Evolutionary conservation across 2,113 vertebrate species (phyloP).

Genomic region (Apteryx owenii): DNA sequence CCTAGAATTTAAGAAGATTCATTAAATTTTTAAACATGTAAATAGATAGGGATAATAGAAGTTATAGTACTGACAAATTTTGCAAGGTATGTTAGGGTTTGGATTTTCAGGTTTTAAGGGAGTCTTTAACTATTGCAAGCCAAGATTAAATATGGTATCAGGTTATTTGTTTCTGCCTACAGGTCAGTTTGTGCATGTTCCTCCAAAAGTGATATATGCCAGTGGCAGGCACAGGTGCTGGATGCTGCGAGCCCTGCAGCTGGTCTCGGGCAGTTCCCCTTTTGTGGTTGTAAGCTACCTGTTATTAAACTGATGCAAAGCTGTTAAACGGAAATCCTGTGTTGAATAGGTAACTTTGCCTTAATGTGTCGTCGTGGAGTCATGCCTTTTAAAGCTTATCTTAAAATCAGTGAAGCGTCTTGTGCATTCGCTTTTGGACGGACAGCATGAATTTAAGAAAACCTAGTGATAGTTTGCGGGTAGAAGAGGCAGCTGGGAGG

Average conservation of each 20-base stretch:
- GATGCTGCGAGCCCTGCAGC: neutral
- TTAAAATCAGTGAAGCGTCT: neutral
- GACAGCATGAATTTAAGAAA: neutral
- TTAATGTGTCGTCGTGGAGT: rapidly evolving
- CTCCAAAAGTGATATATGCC: neutral
- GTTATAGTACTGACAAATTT: neutral
- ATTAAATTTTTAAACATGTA: neutral
- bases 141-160: neutral
- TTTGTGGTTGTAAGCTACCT: neutral
- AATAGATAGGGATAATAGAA: neutral
- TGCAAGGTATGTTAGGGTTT: neutral
- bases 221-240: neutral
- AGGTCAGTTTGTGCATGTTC: neutral
- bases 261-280: rapidly evolving
- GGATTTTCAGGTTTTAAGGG: neutral
- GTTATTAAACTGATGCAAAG: neutral
- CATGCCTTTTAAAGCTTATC: neutral
- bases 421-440: neutral
- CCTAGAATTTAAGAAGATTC: neutral
- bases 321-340: neutral
- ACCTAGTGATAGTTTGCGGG: neutral
- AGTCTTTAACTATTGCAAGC: neutral
- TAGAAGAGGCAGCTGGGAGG: neutral
- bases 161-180: neutral
- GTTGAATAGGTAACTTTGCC: neutral